Percentiles rank a stretch among this genome's conserved stretches.
phyloP scores from a whole-genome alignment of 2,888 invertebrate genomes.

The Venusia cambrica region DNA sequence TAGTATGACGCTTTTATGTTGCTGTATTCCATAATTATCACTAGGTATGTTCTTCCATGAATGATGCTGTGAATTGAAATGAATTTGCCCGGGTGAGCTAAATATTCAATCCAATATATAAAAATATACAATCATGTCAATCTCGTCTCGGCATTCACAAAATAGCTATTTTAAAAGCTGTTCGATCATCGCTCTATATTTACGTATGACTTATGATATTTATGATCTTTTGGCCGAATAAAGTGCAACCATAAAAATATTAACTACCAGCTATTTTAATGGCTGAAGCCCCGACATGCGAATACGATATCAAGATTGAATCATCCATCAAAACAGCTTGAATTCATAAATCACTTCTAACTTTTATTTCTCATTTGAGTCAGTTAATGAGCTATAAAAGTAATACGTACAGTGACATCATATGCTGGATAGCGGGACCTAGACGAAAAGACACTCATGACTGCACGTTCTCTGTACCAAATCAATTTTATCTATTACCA shows the following conservation, averaged over 20 bases:
- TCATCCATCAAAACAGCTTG: slow-evolving; percentile 13
- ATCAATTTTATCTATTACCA: too few species aligned
- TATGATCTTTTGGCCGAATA: slow-evolving; percentile 38
- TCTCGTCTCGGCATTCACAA: slow-evolving; percentile 29
- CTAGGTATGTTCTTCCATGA: too few species aligned
- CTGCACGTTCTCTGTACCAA: too few species aligned
- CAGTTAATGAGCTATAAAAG: too few species aligned
- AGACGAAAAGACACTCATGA: too few species aligned
- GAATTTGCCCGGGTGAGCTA: too few species aligned
- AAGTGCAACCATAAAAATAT: slow-evolving; percentile 35
- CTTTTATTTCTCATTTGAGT: not conserved
- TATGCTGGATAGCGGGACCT: too few species aligned
- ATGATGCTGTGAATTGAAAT: too few species aligned
- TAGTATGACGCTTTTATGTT: too few species aligned
- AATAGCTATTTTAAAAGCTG: slow-evolving; percentile 33
- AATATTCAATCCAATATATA: too few species aligned
- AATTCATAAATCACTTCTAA: slow-evolving; percentile 2
- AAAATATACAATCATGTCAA: slow-evolving; percentile 24
- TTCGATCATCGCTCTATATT: slow-evolving; percentile 42
- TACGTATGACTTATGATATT: slow-evolving; percentile 44
- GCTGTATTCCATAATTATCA: too few species aligned
- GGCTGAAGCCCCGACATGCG: slow-evolving; percentile 16
- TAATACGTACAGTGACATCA: too few species aligned
- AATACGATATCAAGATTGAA: slow-evolving; percentile 11
- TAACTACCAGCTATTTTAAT: slow-evolving; percentile 23